These are phyloP conservation scores for Acleris literana DNA, from an alignment of 2,888 invertebrate species.

Conservation along the genomic window DNA sequence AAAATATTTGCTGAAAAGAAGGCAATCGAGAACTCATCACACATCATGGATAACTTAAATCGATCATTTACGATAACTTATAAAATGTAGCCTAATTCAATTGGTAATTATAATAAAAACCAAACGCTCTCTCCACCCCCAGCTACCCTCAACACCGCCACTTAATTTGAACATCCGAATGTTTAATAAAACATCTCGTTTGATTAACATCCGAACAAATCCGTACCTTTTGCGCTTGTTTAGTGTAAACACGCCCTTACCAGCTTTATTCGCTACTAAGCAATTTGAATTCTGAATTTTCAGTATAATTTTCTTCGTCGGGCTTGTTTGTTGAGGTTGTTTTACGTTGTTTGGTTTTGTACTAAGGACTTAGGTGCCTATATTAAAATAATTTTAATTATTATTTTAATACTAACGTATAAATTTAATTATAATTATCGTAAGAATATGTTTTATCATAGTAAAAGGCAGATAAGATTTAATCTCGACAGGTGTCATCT, in stretches of 20 bases:
- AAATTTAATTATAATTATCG: no score
- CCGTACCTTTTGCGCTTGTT: conserved; percentile 77
- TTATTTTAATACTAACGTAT: no score
- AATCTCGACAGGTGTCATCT: no score
- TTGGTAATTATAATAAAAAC: background rate
- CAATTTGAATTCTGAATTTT: conserved; percentile 54
- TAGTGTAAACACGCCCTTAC: conserved; percentile 75
- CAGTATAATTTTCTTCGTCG: conserved; percentile 53
- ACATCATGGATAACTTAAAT: no score
- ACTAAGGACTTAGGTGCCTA: background rate
- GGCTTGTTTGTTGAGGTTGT: conserved; percentile 39
- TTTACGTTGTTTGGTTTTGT: conserved; percentile 14
- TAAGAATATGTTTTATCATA: no score
- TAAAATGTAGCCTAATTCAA: background rate
- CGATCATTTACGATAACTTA: no score
- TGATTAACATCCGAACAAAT: conserved; percentile 80
- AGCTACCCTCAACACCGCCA: conserved; percentile 64
- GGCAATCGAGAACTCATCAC: no score
- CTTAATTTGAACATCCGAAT: conserved; percentile 82
- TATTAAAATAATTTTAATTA: background rate
- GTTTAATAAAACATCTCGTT: conserved; percentile 83
- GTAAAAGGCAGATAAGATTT: no score
- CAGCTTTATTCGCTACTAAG: conserved; percentile 49
- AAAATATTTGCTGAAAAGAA: no score
- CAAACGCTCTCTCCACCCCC: conserved; percentile 51